Evolutionary conservation across 2,797 vertebrate species (phyloP).

Genomic region (Sphenopsis melanotis): DNA sequence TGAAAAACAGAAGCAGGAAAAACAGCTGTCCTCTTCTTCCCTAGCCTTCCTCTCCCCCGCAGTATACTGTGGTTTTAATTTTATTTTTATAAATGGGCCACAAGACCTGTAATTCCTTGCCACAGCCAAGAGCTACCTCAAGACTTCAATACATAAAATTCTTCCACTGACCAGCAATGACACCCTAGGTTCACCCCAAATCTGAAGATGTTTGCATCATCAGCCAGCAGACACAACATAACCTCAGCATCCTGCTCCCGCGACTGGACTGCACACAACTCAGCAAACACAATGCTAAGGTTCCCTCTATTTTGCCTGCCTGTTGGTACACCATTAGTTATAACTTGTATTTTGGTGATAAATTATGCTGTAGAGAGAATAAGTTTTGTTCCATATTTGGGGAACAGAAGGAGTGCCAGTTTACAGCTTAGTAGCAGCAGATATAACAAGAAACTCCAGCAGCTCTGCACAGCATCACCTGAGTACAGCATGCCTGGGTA

Average conservation of each 20-base stretch:
- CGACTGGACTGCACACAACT: neutral
- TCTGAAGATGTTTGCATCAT: neutral
- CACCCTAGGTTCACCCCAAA: neutral
- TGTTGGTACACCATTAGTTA: neutral
- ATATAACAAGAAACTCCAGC: neutral
- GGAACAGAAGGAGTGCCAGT: neutral
- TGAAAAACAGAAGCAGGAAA: neutral
- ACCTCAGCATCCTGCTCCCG: neutral
- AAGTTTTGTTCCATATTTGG: neutral
- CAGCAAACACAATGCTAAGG: neutral
- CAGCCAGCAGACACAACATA: neutral
- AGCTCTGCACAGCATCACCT: neutral
- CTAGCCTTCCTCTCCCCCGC: neutral
- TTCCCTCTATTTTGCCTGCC: neutral
- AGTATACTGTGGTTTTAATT: neutral
- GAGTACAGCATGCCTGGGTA: neutral
- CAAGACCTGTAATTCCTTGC: neutral
- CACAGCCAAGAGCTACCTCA: neutral
- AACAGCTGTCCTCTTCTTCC: neutral
- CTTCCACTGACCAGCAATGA: neutral
- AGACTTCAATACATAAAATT: neutral
- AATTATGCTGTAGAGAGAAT: neutral
- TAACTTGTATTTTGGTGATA: neutral
- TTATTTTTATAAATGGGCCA: neutral
- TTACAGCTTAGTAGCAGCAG: neutral